Conservation (phyloP, 53 echinoderm and acorn worm species). For the Holothuria leucospilota region DNA sequence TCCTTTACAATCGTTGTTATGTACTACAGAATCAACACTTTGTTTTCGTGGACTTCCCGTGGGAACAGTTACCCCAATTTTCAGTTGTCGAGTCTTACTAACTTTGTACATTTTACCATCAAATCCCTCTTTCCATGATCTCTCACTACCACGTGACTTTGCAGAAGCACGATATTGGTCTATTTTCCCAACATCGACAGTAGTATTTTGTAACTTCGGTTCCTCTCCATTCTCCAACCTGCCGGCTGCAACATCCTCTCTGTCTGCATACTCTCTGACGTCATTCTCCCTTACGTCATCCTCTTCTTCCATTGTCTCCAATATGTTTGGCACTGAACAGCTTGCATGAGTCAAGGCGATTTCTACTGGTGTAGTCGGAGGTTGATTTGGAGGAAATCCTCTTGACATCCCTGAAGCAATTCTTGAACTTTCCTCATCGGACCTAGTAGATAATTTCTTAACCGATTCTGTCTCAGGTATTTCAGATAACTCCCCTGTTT, state of each 20-base stretch:
- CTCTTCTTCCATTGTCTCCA: conserved; percentile 52
- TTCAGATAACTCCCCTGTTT: conserved; percentile 8
- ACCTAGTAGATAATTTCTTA: background rate
- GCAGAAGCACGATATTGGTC: background rate
- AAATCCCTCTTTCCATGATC: conserved; percentile 28
- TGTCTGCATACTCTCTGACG: background rate
- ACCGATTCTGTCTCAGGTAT: conserved; percentile 22
- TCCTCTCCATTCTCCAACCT: background rate
- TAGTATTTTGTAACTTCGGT: background rate
- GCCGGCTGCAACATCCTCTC: background rate
- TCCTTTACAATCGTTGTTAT: background rate
- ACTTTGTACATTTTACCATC: conserved; percentile 35
- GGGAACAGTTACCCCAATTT: background rate
- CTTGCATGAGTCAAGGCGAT: conserved; percentile 36
- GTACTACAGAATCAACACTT: background rate
- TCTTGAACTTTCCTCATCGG: conserved; percentile 17
- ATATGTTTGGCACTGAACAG: conserved; percentile 53
- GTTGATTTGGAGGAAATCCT: conserved; percentile 65
- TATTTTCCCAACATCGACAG: background rate
- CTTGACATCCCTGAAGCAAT: background rate
- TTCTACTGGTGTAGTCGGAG: conserved; percentile 78
- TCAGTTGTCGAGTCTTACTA: background rate
- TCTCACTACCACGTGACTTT: conserved; percentile 9
- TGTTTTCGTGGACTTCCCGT: background rate
- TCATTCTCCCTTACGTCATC: background rate